Percentiles rank a stretch among this genome's conserved stretches.
Conservation (phyloP, 2,113 vertebrate genomes). For the Oostethus manadensis region DNA sequence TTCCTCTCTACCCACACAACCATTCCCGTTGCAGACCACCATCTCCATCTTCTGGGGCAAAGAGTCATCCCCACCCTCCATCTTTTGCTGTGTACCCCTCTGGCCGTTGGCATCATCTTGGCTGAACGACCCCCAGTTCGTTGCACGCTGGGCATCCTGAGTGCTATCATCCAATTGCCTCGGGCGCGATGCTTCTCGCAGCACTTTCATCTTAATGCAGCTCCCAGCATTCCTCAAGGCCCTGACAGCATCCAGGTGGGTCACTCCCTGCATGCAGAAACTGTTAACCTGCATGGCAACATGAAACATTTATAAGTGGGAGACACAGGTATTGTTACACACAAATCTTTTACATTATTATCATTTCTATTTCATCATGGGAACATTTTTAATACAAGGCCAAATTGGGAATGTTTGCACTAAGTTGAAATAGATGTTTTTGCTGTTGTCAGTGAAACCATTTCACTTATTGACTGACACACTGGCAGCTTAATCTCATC, state of each 20-base stretch:
- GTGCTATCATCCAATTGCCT: slow-evolving; percentile 1
- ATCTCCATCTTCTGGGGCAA: slow-evolving; percentile 45
- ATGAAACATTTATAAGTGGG: slow-evolving; percentile 12
- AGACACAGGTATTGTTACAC: not conserved
- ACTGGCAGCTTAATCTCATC: not conserved
- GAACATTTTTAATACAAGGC: not conserved
- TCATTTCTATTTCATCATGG: not conserved
- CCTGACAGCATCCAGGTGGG: slow-evolving; percentile 67
- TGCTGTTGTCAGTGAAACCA: not conserved
- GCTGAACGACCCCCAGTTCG: slow-evolving; percentile 19
- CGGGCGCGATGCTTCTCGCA: slow-evolving; percentile 48
- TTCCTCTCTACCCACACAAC: slow-evolving; percentile 47
- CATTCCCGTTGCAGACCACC: slow-evolving; percentile 63
- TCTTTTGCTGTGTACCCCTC: slow-evolving; percentile 5
- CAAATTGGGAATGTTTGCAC: not conserved
- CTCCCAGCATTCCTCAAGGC: slow-evolving; percentile 69
- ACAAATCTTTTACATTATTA: slow-evolving; percentile 7
- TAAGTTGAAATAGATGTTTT: not conserved
- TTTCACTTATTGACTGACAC: not conserved
- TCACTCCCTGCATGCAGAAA: slow-evolving; percentile 59
- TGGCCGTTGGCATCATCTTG: not conserved
- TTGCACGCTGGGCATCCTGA: slow-evolving; percentile 5
- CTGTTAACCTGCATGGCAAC: slow-evolving; percentile 68
- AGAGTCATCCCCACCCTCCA: slow-evolving; percentile 13
- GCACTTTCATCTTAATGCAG: slow-evolving; percentile 69